Conservation (phyloP, 2,113 vertebrate genomes). For the Bothrops jararaca region DNA sequence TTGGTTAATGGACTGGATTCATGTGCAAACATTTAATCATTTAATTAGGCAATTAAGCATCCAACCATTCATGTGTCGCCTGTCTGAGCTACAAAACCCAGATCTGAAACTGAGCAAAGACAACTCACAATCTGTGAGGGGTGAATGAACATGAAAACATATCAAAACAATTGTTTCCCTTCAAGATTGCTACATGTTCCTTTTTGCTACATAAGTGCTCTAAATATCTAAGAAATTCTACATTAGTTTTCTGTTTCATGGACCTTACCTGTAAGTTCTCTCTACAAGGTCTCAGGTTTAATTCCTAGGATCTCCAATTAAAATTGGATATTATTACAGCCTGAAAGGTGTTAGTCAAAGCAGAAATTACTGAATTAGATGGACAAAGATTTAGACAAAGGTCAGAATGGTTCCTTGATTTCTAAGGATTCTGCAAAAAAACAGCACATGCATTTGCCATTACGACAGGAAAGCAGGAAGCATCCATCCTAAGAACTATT, state of each 20-base stretch:
- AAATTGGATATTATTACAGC: background rate
- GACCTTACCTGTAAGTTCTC: background rate
- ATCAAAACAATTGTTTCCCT: background rate
- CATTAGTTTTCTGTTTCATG: background rate
- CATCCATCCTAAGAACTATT: background rate
- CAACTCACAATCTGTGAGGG: background rate
- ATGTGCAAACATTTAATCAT: conserved; percentile 17
- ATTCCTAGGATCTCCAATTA: background rate
- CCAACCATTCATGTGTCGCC: background rate
- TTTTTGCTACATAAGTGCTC: background rate
- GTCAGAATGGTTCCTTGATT: background rate
- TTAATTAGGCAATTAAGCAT: conserved; percentile 14
- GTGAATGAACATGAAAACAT: background rate
- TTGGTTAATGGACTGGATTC: conserved; percentile 10
- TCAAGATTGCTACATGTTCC: background rate
- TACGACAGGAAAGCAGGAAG: background rate
- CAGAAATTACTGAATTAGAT: background rate
- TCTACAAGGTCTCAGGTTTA: background rate
- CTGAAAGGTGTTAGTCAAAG: background rate
- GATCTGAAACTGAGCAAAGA: conserved; percentile 2
- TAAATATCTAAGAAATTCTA: background rate
- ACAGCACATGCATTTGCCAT: background rate
- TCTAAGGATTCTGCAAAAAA: background rate
- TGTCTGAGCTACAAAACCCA: background rate
- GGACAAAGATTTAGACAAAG: background rate